Conservation (phyloP, 2,888 invertebrate genomes). For the Apomyelois bistriatella region DNA sequence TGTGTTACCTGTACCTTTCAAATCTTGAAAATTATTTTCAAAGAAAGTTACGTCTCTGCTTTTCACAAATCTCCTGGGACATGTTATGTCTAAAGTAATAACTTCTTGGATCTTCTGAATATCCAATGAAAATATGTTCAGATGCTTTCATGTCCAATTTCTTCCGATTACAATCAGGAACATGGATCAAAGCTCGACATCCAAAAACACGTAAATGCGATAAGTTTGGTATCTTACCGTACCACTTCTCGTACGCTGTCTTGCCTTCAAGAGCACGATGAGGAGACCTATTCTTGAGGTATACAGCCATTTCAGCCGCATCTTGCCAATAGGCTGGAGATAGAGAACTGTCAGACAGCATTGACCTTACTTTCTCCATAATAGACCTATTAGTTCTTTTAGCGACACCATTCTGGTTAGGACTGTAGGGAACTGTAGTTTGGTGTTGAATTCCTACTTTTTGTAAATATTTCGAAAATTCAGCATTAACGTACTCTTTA, state of each 20-base stretch:
- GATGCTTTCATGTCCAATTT: not conserved
- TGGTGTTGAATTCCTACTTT: conserved; percentile 14
- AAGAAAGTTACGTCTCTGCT: not conserved
- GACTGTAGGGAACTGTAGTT: not conserved
- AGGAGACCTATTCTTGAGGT: conserved; percentile 14
- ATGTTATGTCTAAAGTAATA: not conserved
- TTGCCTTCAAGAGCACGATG: not conserved
- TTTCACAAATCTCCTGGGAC: not conserved
- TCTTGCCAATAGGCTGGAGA: conserved; percentile 12
- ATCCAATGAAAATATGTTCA: not conserved
- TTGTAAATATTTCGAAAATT: not conserved
- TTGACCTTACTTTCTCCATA: conserved; percentile 8
- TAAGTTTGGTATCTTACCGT: conserved; percentile 12
- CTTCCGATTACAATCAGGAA: not conserved
- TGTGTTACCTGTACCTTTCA: too few species aligned
- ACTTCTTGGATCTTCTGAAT: not conserved
- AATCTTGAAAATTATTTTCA: not conserved
- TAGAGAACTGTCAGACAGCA: conserved; percentile 8
- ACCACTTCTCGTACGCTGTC: conserved; percentile 15
- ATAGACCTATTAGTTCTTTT: conserved; percentile 13
- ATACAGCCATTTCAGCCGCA: conserved; percentile 12
- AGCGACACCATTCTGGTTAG: conserved; percentile 14
- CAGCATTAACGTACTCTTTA: conserved; percentile 12
- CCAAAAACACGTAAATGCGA: conserved; percentile 17
- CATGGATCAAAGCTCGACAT: not conserved